Conservation (phyloP, 2,888 invertebrate genomes). For the Mylabris sibirica region DNA sequence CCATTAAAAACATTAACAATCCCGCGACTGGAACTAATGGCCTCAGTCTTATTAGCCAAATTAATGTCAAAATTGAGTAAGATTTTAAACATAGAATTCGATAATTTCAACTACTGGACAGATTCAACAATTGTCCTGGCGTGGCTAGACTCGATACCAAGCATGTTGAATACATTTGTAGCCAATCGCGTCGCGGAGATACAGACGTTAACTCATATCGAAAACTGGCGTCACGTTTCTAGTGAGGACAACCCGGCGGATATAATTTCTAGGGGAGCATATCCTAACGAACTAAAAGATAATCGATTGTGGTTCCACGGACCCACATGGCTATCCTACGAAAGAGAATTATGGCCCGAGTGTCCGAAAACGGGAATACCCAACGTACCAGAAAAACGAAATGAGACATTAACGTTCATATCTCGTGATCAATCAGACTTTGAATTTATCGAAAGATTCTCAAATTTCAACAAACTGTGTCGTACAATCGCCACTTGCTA, state of each 20-base stretch:
- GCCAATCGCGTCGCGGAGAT: slow-evolving; percentile 27
- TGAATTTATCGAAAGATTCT: slow-evolving; percentile 9
- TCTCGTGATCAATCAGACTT: neutral
- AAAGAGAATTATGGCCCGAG: neutral
- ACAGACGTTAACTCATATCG: slow-evolving; percentile 18
- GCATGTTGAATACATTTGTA: slow-evolving; percentile 24
- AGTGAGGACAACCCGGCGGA: slow-evolving; percentile 27
- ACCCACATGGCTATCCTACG: slow-evolving; percentile 10
- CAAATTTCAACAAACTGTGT: slow-evolving; percentile 14
- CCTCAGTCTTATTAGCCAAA: slow-evolving; percentile 23
- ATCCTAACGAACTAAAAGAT: neutral
- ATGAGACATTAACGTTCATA: no score
- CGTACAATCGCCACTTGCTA: slow-evolving; percentile 9
- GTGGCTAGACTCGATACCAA: slow-evolving; percentile 21
- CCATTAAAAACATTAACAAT: slow-evolving; percentile 10
- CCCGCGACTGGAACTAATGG: slow-evolving; percentile 14
- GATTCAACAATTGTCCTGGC: slow-evolving; percentile 26
- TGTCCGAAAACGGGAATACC: neutral
- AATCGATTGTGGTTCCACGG: slow-evolving; percentile 19
- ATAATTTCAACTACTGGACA: slow-evolving; percentile 17
- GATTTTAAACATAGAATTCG: slow-evolving; percentile 11
- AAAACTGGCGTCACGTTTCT: slow-evolving; percentile 26
- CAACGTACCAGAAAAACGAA: neutral
- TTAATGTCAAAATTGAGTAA: slow-evolving; percentile 14
- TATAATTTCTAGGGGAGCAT: slow-evolving; percentile 18